Conservation (phyloP, 1,140 invertebrate species). For the Macrobrachium rosenbergii region DNA sequence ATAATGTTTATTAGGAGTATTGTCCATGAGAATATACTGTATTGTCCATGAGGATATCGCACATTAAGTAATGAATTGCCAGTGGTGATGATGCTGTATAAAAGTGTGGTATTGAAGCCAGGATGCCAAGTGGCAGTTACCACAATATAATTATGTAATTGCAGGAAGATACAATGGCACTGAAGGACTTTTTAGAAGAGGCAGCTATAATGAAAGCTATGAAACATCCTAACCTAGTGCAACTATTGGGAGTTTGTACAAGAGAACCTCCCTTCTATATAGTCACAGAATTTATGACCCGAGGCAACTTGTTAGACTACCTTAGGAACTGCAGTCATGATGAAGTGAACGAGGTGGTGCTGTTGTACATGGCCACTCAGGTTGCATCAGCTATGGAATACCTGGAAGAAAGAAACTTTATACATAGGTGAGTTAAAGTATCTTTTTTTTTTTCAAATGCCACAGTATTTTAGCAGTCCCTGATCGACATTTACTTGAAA, state of each 20-base stretch:
- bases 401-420: conserved; percentile 94
- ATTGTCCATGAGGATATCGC: no score
- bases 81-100: no score
- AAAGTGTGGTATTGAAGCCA: no score
- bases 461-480: no score
- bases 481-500: not conserved
- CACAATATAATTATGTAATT: conserved; percentile 43
- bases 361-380: conserved; percentile 99
- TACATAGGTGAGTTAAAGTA: conserved; percentile 82
- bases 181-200: conserved; percentile 99
- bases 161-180: conserved; percentile 97
- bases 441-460: not conserved
- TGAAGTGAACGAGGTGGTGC: conserved; percentile 91
- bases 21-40: no score
- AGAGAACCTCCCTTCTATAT: conserved; percentile 99
- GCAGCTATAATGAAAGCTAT: conserved; percentile 99
- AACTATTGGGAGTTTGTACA: conserved; percentile 92
- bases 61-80: no score
- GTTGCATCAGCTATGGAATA: conserved; percentile 99
- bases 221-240: conserved; percentile 98
- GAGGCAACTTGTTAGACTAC: conserved; percentile 97
- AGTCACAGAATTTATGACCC: conserved; percentile 99
- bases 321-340: conserved; percentile 90
- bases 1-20: no score
- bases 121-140: no score